A percentile compares a stretch with the other conserved stretches of the same genome.
Evolutionary conservation across 2,888 invertebrate species (phyloP).

Genomic region (Drosophila multiciliata): DNA sequence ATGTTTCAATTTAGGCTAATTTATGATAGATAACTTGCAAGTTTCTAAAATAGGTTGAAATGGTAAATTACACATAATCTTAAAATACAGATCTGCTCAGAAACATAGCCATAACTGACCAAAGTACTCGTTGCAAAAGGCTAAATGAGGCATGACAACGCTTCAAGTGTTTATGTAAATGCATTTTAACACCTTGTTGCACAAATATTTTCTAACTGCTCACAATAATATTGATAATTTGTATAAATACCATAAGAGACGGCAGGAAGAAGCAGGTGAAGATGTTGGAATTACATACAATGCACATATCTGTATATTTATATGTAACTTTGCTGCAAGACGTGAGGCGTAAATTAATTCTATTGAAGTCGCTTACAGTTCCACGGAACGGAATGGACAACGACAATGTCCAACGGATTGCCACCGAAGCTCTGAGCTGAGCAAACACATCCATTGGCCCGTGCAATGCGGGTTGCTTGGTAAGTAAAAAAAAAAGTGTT

Average conservation of each 20-base stretch:
- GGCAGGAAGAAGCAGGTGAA: constrained; percentile 2
- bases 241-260: constrained; percentile 60
- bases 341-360: constrained; percentile 84
- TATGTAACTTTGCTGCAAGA: constrained; percentile 61
- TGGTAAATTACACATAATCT: not conserved
- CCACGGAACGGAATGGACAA: constrained; percentile 66
- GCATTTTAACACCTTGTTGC: constrained; percentile 82
- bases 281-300: constrained; percentile 19
- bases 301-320: constrained; percentile 21
- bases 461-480: constrained; percentile 18
- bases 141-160: constrained; percentile 71
- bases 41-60: not conserved
- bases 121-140: constrained; percentile 11
- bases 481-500: constrained; percentile 57
- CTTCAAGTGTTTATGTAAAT: constrained; percentile 83
- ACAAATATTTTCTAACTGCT: constrained; percentile 75
- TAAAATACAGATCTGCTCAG: not conserved
- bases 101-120: not conserved
- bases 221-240: constrained; percentile 77
- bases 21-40: not conserved
- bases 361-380: constrained; percentile 81
- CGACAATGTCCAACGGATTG: constrained; percentile 30
- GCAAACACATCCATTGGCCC: constrained; percentile 36
- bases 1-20: not conserved
- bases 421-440: constrained; percentile 45